A percentile compares a stretch with the other conserved stretches of the same genome.
Conservation (phyloP, 2,888 invertebrate species). For the Lepidocyrtinus sp. region DNA sequence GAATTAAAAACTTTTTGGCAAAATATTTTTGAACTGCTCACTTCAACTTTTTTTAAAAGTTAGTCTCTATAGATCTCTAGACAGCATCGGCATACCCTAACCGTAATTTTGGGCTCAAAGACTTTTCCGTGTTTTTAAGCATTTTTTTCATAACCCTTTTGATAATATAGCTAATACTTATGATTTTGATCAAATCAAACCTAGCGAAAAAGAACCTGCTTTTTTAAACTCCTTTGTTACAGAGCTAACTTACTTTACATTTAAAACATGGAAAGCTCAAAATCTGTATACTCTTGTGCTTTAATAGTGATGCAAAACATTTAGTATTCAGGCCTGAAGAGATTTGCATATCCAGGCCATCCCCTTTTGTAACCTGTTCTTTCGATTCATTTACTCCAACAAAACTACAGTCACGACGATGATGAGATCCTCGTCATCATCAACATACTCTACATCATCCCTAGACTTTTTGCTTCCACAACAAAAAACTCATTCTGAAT, state of each 20-base stretch:
- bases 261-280: constrained; percentile 49
- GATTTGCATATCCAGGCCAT: constrained; percentile 70
- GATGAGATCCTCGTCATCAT: constrained; percentile 34
- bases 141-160: constrained; percentile 12
- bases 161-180: not conserved
- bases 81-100: not conserved
- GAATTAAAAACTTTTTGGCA: constrained; percentile 58
- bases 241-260: constrained; percentile 26
- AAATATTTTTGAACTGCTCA: constrained; percentile 51
- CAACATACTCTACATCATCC: constrained; percentile 28
- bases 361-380: constrained; percentile 65
- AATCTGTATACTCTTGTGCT: not conserved
- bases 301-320: not conserved
- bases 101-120: not conserved
- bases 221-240: constrained; percentile 37
- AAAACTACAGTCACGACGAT: constrained; percentile 26
- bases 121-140: constrained; percentile 9
- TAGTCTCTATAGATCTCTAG: not conserved
- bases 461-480: constrained; percentile 59
- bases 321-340: constrained; percentile 55
- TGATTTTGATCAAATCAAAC: constrained; percentile 4
- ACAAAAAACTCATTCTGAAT: constrained; percentile 50
- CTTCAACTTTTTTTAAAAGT: constrained; percentile 27
- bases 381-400: constrained; percentile 61
- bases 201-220: constrained; percentile 51